Conservation (phyloP, 2,113 vertebrate species). For the Oplegnathus fasciatus region DNA sequence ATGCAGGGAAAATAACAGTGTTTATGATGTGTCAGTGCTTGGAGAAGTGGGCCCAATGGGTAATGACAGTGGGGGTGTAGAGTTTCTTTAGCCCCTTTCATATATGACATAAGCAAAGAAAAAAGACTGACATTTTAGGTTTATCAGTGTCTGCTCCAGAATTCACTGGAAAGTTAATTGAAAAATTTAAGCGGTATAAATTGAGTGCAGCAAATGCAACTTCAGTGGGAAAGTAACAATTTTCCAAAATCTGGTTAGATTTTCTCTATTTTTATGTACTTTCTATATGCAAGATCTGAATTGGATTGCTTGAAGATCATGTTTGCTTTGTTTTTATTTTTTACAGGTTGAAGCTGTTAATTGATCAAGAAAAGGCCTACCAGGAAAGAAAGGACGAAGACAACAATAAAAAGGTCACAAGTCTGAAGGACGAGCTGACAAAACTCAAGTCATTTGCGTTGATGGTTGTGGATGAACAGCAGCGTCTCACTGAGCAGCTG, state of each 20-base stretch:
- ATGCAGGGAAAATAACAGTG: conserved; percentile 58
- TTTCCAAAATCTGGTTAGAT: no score
- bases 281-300: not conserved
- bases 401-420: conserved; percentile 86
- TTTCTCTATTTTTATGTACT: not conserved
- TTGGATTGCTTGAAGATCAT: not conserved
- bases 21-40: conserved; percentile 67
- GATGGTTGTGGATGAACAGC: conserved; percentile 97
- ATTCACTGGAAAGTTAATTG: not conserved
- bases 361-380: conserved; percentile 90
- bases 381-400: conserved; percentile 92
- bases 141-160: not conserved
- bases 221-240: not conserved
- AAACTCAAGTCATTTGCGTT: conserved; percentile 97
- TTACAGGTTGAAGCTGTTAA: conserved; percentile 93
- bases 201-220: not conserved
- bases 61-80: conserved; percentile 36
- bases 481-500: conserved; percentile 91
- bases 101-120: not conserved
- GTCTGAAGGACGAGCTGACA: conserved; percentile 92
- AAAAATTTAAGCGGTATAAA: not conserved
- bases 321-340: conserved; percentile 41
- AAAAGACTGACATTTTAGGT: conserved; percentile 1
- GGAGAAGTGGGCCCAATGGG: conserved; percentile 38
- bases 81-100: conserved; percentile 26